Base-by-base conservation (phyloP, 2,888 invertebrate genomes). In the Sabellastarte sp. region DNA sequence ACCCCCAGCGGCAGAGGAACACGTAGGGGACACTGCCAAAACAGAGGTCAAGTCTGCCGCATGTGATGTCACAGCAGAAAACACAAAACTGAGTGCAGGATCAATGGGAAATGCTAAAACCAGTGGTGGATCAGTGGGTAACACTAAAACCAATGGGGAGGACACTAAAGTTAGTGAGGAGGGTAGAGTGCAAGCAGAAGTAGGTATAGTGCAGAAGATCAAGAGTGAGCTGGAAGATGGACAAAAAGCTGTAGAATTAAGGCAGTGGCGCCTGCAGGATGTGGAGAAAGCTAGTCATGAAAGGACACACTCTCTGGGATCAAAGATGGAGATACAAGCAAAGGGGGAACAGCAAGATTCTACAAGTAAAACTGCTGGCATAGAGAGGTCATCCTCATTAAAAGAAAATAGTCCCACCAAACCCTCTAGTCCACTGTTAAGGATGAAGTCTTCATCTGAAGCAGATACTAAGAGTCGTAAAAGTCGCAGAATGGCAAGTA, bases 301-400 rank as follows among this genome's bases (percentile, higher is more conserved):
- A 53, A 10, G 41, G 10, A 20, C 41, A 26, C 53, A 53, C 24
- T 53, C 53, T 53, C 53, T 53, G 4, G 53, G 53, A 20, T 53
- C 53, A 10, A 10, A 26, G 24, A 53, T 5, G 24, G 53, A 53
- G 10, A 20, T 53, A 26, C 26, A n/a, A 26, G 5, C 26, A 26
- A 53, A 53, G 24, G 5, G 28, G 53, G 5, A 15, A 10, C 41
- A 10, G 41, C 41, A 10, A 15, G 20, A 10, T 41, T 41, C 41
- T 15, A 10, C 41, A 15, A 41, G 20, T 41, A 5, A 53, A 53
- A 20, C 5, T 41, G 5, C 10, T 41, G 20, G 41, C 41, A 26
- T 53, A 26, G 53, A 5, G 24, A 53, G 53, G 28, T 5, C 53
- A 20, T 53, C 53, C 4, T 53, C 53, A 20, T 53, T 53, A 5